Conservation (phyloP, 2,888 invertebrate genomes). For the Omphaloscelis lunosa region DNA sequence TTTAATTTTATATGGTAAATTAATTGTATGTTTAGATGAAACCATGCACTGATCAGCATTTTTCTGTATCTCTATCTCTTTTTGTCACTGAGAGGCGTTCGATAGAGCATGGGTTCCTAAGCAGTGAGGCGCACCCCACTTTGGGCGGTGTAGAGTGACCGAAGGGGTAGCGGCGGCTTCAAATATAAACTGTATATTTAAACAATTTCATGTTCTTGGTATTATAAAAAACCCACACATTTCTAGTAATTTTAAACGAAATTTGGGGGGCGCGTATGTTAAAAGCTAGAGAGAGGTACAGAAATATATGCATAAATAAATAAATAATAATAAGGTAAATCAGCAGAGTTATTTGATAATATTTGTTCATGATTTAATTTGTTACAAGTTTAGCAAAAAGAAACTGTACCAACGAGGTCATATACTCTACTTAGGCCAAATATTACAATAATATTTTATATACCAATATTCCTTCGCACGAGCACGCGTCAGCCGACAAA, state of each 20-base stretch:
- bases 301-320: not conserved
- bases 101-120: not conserved
- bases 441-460: constrained; percentile 1
- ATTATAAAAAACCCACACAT: not conserved
- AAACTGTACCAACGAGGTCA: not conserved
- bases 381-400: not conserved
- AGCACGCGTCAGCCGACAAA: not conserved
- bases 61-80: not conserved
- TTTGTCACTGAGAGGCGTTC: not conserved
- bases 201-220: not conserved
- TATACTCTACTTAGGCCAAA: constrained; percentile 48
- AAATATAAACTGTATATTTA: not conserved
- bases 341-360: not conserved
- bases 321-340: not conserved
- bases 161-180: not conserved
- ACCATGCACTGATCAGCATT: not conserved
- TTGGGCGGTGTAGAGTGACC: not conserved
- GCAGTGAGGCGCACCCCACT: not conserved
- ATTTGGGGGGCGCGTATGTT: not conserved
- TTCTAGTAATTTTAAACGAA: not conserved
- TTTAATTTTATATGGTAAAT: not conserved
- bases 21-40: not conserved
- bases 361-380: not conserved
- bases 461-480: not conserved
- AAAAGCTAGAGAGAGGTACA: not conserved